Conservation (phyloP, 92 coral and sea anemone genomes). For the Siderastrea radians region DNA sequence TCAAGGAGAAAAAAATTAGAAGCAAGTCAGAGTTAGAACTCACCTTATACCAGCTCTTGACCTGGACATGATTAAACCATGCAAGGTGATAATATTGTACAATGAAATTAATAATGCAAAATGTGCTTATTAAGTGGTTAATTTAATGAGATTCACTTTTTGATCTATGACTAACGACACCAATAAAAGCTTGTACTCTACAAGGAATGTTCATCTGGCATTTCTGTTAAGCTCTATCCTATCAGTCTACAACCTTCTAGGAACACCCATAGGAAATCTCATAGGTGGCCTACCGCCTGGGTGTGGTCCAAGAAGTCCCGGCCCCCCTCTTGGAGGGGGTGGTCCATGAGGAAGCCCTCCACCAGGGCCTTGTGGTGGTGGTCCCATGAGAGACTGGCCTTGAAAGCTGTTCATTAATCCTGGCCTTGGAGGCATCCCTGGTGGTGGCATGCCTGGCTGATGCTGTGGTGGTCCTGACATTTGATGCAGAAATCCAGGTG, state of each 20-base stretch:
- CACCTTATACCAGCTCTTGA: conserved; percentile 20
- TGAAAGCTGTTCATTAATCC: conserved; percentile 76
- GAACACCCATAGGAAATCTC: conserved; percentile 63
- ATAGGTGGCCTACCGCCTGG: conserved; percentile 75
- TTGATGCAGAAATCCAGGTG: conserved; percentile 67
- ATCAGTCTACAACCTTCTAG: conserved; percentile 46
- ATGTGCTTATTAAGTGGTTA: neutral
- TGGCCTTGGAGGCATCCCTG: conserved; percentile 85
- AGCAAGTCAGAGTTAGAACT: neutral
- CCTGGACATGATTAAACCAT: neutral
- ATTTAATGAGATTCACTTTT: neutral
- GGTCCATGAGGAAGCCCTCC: conserved; percentile 52
- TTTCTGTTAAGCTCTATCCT: neutral
- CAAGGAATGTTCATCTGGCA: conserved; percentile 21
- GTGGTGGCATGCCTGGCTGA: conserved; percentile 79
- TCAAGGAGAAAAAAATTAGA: too few relatives aligned
- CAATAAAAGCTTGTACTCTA: too few relatives aligned
- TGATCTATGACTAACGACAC: neutral
- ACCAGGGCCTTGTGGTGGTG: conserved; percentile 56
- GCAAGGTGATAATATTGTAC: neutral
- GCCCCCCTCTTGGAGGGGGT: conserved; percentile 47
- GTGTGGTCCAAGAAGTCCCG: conserved; percentile 66
- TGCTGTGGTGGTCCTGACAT: conserved; percentile 78
- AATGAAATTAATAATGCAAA: neutral
- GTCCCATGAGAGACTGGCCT: conserved; percentile 60